These are phyloP conservation scores for Trichosurus vulpecula DNA, from an alignment of 2,797 vertebrate genomes.

Conservation along the genomic window DNA sequence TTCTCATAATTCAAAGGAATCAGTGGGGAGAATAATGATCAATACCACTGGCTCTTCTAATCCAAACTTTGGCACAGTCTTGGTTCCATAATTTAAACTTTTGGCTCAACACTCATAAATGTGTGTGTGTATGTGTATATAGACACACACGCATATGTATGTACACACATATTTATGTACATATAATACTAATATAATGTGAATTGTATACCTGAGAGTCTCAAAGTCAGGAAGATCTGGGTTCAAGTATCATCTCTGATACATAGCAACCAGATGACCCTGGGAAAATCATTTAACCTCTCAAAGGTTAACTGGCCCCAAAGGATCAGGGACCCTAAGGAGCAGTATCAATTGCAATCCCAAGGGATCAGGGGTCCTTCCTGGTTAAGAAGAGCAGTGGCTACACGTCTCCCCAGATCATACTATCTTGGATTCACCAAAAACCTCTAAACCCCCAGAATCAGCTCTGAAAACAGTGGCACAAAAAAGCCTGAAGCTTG, in stretches of 20 bases:
- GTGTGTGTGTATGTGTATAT: no score
- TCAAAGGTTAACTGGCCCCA: background rate
- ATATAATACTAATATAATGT: no score
- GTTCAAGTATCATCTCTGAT: background rate
- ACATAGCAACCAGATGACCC: background rate
- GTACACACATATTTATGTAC: background rate
- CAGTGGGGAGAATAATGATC: constrained; percentile 6
- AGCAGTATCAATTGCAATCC: background rate
- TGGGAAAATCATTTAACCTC: background rate
- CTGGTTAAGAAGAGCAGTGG: background rate
- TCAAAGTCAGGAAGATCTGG: background rate
- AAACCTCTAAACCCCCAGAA: background rate
- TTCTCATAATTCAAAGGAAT: constrained; percentile 37
- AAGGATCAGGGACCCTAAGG: background rate
- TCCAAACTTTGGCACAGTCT: background rate
- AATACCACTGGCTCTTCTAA: background rate
- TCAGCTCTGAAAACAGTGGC: background rate
- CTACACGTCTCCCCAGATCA: background rate
- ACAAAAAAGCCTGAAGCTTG: background rate
- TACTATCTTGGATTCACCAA: background rate
- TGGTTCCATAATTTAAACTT: constrained; percentile 28
- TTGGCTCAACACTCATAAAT: background rate
- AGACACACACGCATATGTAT: no score
- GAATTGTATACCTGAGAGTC: background rate
- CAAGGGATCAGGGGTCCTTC: background rate